Percentiles rank a stretch among this genome's conserved stretches.
phyloP scores from a whole-genome alignment of 2,113 vertebrate species.

The Paralichthys olivaceus region DNA sequence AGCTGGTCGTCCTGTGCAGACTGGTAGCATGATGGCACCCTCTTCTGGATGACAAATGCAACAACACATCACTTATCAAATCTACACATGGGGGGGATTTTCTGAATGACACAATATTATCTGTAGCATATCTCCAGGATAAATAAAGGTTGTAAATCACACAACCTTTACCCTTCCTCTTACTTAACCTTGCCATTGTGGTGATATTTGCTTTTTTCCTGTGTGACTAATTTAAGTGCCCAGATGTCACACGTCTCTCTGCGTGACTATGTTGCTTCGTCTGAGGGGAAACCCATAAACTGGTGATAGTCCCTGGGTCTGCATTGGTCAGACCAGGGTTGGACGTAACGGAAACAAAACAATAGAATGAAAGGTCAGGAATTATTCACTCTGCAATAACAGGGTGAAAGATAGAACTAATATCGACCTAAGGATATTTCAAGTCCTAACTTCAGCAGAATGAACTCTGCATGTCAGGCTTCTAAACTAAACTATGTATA shows the following conservation, averaged over 20 bases:
- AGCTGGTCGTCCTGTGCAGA: neutral
- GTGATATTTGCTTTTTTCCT: neutral
- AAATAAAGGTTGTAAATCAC: neutral
- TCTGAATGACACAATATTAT: neutral
- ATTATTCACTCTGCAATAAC: too few species aligned
- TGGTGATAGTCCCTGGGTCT: too few species aligned
- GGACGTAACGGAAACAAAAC: too few species aligned
- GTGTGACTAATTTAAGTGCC: neutral
- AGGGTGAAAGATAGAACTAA: too few species aligned
- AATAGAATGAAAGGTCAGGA: too few species aligned
- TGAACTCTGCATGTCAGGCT: too few species aligned
- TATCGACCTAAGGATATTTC: too few species aligned
- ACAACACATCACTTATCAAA: conserved; percentile 1
- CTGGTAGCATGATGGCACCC: conserved; percentile 14
- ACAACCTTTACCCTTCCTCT: neutral
- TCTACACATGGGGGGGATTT: neutral
- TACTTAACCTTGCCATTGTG: neutral
- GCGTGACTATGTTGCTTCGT: too few species aligned
- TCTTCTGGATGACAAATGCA: conserved; percentile 26
- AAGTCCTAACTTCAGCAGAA: too few species aligned
- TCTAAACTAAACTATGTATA: too few species aligned
- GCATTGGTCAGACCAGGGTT: too few species aligned
- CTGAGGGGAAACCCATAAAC: too few species aligned
- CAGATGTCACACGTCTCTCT: neutral
- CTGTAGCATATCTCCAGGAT: neutral